Conservation (phyloP, 2,888 invertebrate species). For the Notocelia uddmanniana region DNA sequence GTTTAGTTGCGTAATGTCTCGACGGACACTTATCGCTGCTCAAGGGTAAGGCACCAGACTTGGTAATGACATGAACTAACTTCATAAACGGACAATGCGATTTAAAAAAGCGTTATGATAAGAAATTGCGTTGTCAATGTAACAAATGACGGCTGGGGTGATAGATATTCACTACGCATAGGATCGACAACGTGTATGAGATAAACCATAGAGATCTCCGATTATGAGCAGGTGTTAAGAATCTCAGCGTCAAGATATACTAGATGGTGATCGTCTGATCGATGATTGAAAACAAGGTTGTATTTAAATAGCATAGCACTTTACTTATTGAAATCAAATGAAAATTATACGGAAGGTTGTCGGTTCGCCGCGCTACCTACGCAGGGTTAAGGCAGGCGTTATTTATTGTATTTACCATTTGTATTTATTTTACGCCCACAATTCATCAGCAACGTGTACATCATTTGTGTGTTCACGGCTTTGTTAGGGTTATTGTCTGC, state of each 20-base stretch:
- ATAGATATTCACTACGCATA: neutral
- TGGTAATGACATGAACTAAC: constrained; percentile 64
- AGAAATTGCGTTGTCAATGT: constrained; percentile 24
- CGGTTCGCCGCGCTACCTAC: constrained; percentile 44
- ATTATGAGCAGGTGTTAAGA: neutral
- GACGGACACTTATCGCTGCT: constrained; percentile 69
- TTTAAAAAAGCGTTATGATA: constrained; percentile 25
- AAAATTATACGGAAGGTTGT: constrained; percentile 51
- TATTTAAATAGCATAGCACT: neutral
- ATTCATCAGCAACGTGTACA: constrained; percentile 43
- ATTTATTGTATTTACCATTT: constrained; percentile 56
- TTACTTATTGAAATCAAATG: constrained; percentile 37
- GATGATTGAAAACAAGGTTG: neutral
- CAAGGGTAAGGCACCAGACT: constrained; percentile 67
- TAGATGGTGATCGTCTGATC: neutral
- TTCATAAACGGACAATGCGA: constrained; percentile 48
- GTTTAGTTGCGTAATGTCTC: constrained; percentile 64
- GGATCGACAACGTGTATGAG: no score
- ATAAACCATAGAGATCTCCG: neutral
- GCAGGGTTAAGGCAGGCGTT: constrained; percentile 50
- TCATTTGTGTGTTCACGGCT: constrained; percentile 47
- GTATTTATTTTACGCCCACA: constrained; percentile 59
- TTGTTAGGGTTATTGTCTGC: constrained; percentile 43
- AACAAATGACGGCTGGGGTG: constrained; percentile 3
- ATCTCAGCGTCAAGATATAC: neutral